A percentile compares a stretch with the other conserved stretches of the same genome.
Conservation (phyloP, 2,888 invertebrate species). For the Meiosimyza platycephala region DNA sequence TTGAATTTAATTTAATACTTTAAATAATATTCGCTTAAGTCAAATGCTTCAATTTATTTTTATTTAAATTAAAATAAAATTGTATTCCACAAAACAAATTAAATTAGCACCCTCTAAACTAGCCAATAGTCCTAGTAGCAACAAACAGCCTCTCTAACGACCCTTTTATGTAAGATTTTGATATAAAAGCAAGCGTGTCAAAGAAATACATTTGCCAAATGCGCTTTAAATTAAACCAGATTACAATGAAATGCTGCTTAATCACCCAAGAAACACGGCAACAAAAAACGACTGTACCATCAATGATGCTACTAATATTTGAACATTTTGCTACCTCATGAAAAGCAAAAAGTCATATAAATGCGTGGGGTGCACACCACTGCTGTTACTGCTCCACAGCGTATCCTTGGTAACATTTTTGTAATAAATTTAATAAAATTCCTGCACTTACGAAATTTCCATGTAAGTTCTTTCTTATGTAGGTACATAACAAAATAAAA, state of each 20-base stretch:
- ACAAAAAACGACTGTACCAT: background rate
- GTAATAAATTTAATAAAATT: conserved; percentile 10
- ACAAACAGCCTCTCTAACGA: too few relatives aligned
- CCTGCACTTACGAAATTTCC: conserved; percentile 3
- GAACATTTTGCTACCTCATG: too few relatives aligned
- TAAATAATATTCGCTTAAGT: too few relatives aligned
- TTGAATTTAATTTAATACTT: too few relatives aligned
- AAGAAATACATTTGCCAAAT: background rate
- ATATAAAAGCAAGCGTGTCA: background rate
- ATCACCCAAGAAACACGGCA: conserved; percentile 19
- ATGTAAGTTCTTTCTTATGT: background rate
- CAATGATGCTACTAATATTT: background rate
- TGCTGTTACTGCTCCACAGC: background rate
- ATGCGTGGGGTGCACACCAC: background rate
- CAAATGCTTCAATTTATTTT: too few relatives aligned
- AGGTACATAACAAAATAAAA: too few relatives aligned
- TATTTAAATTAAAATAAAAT: too few relatives aligned
- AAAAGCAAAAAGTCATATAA: conserved; percentile 6
- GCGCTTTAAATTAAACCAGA: background rate
- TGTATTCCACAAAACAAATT: too few relatives aligned
- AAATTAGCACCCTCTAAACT: too few relatives aligned
- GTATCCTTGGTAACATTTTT: background rate
- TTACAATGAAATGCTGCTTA: conserved; percentile 18
- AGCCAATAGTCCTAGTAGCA: too few relatives aligned
- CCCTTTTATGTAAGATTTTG: too few relatives aligned